These are phyloP conservation scores for Erithacus rubecula DNA, from an alignment of 2,797 vertebrate species.

Conservation along the genomic window DNA sequence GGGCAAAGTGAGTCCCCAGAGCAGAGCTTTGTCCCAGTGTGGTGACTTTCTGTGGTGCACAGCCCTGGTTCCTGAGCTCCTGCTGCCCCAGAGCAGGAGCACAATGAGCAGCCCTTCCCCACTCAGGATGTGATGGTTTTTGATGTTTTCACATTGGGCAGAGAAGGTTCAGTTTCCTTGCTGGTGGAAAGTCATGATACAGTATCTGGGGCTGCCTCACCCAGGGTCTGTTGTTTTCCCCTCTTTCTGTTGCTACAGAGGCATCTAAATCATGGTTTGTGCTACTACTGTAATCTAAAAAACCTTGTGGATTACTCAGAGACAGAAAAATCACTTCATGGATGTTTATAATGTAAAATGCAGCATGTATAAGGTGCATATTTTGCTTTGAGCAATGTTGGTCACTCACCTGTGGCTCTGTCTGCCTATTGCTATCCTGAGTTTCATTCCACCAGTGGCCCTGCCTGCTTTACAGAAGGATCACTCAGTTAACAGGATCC, in stretches of 20 bases:
- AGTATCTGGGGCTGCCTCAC: not conserved
- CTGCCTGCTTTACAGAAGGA: not conserved
- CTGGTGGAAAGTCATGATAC: not conserved
- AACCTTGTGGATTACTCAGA: not conserved
- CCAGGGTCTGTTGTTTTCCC: not conserved
- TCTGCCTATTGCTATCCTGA: not conserved
- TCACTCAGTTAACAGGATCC: not conserved
- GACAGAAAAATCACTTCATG: not conserved
- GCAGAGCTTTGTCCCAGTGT: not conserved
- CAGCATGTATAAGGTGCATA: not conserved
- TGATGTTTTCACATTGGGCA: accelerated
- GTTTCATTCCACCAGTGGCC: not conserved
- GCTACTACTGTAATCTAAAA: not conserved
- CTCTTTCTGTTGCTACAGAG: not conserved
- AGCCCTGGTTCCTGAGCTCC: not conserved
- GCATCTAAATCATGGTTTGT: not conserved
- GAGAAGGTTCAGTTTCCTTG: not conserved
- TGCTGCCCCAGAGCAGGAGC: not conserved
- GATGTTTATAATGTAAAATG: not conserved
- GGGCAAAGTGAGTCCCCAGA: not conserved
- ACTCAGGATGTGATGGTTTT: too few species aligned
- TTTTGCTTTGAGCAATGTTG: not conserved
- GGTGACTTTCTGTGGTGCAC: not conserved
- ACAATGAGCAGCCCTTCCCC: not conserved
- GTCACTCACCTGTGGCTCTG: not conserved